Conservation (phyloP, 2,113 vertebrate species). For the Crocuta crocuta region DNA sequence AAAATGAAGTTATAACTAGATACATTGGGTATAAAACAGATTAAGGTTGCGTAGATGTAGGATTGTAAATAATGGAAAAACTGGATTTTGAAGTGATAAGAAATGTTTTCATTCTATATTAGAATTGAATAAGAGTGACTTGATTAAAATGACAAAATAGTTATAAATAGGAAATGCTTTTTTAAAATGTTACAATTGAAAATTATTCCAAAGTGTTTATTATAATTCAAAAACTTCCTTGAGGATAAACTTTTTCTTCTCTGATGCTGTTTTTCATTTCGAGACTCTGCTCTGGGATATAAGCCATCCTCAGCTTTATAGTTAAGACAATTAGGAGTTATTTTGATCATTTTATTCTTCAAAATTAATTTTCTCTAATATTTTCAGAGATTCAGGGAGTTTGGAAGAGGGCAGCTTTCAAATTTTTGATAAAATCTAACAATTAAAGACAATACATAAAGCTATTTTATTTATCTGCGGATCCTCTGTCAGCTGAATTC, state of each 20-base stretch:
- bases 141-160: background rate
- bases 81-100: background rate
- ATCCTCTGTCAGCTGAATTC: background rate
- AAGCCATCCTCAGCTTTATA: background rate
- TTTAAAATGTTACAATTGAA: background rate
- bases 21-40: background rate
- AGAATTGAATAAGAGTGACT: background rate
- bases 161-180: constrained; percentile 39
- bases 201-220: constrained; percentile 15
- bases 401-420: background rate
- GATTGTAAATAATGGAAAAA: background rate
- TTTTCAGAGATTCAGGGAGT: background rate
- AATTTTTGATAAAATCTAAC: background rate
- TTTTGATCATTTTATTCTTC: constrained; percentile 37
- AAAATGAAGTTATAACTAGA: background rate
- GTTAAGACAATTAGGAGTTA: background rate
- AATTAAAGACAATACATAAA: background rate
- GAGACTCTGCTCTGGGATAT: background rate
- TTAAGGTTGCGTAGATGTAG: background rate
- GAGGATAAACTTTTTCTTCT: background rate
- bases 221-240: background rate
- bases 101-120: constrained; percentile 44
- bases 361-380: constrained; percentile 31
- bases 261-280: constrained; percentile 39
- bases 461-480: constrained; percentile 30